phyloP scores from a whole-genome alignment of 2,888 invertebrate genomes.

The Hipparchia sbordonii region DNA sequence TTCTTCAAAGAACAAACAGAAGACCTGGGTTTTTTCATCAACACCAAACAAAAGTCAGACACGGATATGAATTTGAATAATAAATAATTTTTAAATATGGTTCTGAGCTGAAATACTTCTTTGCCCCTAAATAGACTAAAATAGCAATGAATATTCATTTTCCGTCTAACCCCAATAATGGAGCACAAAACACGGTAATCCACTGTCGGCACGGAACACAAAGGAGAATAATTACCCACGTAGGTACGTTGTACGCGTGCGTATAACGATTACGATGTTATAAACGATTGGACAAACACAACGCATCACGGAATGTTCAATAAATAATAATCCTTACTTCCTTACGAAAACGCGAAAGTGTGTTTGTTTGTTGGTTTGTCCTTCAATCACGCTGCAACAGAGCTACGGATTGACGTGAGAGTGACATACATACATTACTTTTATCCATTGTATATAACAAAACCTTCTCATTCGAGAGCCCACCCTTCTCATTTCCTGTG shows the following conservation, averaged over 20 bases:
- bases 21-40: background rate
- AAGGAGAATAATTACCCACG: conserved; percentile 29
- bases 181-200: conserved; percentile 28
- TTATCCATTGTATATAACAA: too few species aligned
- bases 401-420: too few species aligned
- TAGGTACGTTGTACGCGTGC: conserved; percentile 15
- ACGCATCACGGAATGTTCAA: background rate
- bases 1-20: background rate
- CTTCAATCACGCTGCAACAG: too few species aligned
- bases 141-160: conserved; percentile 34
- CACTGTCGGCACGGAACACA: conserved; percentile 25
- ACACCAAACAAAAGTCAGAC: conserved; percentile 5
- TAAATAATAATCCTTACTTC: too few species aligned
- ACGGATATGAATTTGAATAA: conserved; percentile 9
- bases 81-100: background rate
- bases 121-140: conserved; percentile 18
- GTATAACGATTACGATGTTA: conserved; percentile 24
- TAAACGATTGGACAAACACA: background rate
- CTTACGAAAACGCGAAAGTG: background rate
- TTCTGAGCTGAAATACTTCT: conserved; percentile 14
- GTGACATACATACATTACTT: too few species aligned
- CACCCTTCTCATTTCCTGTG: too few species aligned
- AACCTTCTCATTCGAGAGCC: too few species aligned
- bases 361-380: too few species aligned
- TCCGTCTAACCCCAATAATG: conserved; percentile 32